Evolutionary conservation across 1,140 invertebrate genomes (phyloP), one percentile per base, ranked within the genome.

Genomic region (Saccostrea glomerata): DNA sequence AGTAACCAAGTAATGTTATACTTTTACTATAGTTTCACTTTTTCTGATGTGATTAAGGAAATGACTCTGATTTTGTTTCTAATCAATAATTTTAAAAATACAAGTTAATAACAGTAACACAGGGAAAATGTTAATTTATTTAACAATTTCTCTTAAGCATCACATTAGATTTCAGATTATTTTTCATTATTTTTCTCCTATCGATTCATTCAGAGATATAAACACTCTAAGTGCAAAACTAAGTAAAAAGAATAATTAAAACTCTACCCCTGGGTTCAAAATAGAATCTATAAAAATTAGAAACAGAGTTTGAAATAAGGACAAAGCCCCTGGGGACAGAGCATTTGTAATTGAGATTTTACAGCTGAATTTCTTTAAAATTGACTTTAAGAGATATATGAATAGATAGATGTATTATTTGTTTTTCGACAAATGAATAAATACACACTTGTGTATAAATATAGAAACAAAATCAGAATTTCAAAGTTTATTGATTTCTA

Each of bases 311-410:
- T 23, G 47, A 47, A 20, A n/a, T 66, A 77, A 36, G 30, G 23
- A 77, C 70, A 77, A 36, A 25, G 11, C 2, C 5, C 70, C 70
- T 30, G 70, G 9, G 15, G 25, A 15, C 7, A 77, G 25, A 25
- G 13, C 70, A 77, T 63, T n/a, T 66, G 60, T 66, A 66, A 66
- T 66, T 66, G 60, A 66, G 60, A 66, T 66, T 66, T 66, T 20
- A 66, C 60, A 20, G 60, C 60, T 47, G 47, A 47, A 47, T 47
- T 47, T 47, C 47, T 47, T 47, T 1, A 47, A 47, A 9, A 47
- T 47, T 47, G 47, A 47, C 47, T 47, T 47, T 47, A 3, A 47
- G 9, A 47, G 47, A 47, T 47, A 47, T 7, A 6, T 7, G 47
- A 47, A 47, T 47, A 47, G 6, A 47, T 47, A 36, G 47, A 7